Evolutionary conservation across 2,113 vertebrate genomes (phyloP).

Genomic region (Pseudolaguvia tuberculata): DNA sequence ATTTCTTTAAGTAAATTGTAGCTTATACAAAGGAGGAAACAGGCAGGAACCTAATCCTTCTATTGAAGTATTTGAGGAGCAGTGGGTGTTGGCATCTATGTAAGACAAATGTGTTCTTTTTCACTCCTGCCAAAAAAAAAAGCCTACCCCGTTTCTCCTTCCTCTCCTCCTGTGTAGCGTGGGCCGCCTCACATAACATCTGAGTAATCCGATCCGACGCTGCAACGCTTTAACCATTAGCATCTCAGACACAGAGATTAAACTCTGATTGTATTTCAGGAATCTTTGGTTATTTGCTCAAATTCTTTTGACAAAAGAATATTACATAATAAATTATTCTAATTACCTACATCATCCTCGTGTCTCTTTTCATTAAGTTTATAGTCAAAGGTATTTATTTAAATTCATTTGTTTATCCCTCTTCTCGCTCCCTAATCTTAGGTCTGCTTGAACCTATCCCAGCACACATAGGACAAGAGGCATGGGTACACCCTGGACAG

Average conservation of each 20-base stretch:
- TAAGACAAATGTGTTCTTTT: conserved; percentile 46
- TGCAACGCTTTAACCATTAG: conserved; percentile 44
- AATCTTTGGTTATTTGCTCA: conserved; percentile 8
- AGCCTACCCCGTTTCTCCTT: conserved; percentile 18
- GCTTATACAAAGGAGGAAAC: conserved; percentile 35
- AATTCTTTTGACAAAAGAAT: neutral
- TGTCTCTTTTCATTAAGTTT: neutral
- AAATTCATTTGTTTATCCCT: too few species aligned
- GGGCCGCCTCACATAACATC: conserved; percentile 12
- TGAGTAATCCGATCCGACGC: conserved; percentile 19
- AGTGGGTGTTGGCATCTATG: conserved; percentile 41
- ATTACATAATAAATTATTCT: neutral
- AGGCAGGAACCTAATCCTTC: conserved; percentile 49
- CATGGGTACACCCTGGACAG: too few species aligned
- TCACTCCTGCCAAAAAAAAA: conserved; percentile 49
- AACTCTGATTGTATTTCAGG: conserved; percentile 16
- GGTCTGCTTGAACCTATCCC: too few species aligned
- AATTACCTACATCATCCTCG: neutral
- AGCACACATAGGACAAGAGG: too few species aligned
- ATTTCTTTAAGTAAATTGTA: conserved; percentile 44
- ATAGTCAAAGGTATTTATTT: too few species aligned
- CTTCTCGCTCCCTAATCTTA: too few species aligned
- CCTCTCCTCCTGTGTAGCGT: conserved; percentile 23
- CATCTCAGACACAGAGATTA: conserved; percentile 42
- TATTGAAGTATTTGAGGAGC: conserved; percentile 44